Percentiles rank a stretch among this genome's conserved stretches.
These are phyloP conservation scores for Eilema caniola DNA, from an alignment of 2,888 invertebrate genomes.

Conservation along the genomic window DNA sequence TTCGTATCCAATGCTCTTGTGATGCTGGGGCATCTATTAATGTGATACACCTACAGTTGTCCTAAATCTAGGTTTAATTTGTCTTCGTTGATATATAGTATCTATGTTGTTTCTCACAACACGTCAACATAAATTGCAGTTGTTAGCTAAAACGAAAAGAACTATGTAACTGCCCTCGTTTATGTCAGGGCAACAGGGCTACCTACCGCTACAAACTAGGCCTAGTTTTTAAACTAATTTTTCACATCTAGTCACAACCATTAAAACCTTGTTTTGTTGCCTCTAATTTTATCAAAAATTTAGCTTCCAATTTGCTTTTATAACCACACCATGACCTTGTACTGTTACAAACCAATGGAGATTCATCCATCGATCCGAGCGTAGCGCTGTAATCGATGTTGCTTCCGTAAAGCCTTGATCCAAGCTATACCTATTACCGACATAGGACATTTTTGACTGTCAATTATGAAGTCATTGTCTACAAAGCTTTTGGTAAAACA, in stretches of 20 bases:
- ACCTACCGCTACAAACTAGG: too few species aligned
- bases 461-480: slow-evolving; percentile 33
- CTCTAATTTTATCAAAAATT: not conserved
- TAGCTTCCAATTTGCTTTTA: not conserved
- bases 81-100: not conserved
- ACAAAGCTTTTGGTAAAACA: slow-evolving; percentile 17
- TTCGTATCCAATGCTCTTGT: not conserved
- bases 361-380: slow-evolving; percentile 37
- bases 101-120: too few species aligned
- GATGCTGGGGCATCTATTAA: not conserved
- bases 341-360: slow-evolving; percentile 33
- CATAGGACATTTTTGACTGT: slow-evolving; percentile 28
- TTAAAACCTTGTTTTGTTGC: too few species aligned
- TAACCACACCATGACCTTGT: slow-evolving; percentile 20
- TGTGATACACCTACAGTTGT: not conserved
- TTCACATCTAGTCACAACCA: too few species aligned
- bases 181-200: too few species aligned
- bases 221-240: too few species aligned
- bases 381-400: slow-evolving; percentile 35
- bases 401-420: slow-evolving; percentile 38
- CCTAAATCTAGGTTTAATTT: not conserved
- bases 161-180: too few species aligned
- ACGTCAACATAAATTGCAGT: too few species aligned
- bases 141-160: too few species aligned
- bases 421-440: slow-evolving; percentile 4